A percentile compares a stretch with the other conserved stretches of the same genome.
phyloP scores from a whole-genome alignment of 2,888 invertebrate genomes.

The Lithophane socia region DNA sequence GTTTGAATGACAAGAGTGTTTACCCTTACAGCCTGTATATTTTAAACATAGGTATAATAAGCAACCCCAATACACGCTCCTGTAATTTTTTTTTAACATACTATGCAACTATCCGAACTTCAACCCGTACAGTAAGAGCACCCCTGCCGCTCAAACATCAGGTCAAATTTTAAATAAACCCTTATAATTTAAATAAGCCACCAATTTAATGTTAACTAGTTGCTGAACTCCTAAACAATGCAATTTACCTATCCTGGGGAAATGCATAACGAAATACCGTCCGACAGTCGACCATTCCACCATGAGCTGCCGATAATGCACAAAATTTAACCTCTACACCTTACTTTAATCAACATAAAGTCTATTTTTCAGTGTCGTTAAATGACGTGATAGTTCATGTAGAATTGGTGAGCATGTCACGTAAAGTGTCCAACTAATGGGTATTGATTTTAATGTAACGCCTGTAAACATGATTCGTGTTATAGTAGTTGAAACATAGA shows the following conservation, averaged over 20 bases:
- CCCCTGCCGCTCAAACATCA: constrained; percentile 29
- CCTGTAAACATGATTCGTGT: constrained; percentile 54
- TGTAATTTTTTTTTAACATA: background rate
- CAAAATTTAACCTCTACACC: background rate
- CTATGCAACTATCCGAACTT: constrained; percentile 23
- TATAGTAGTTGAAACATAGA: constrained; percentile 27
- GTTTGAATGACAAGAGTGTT: too few species aligned
- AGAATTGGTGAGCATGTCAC: constrained; percentile 47
- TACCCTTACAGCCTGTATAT: too few species aligned
- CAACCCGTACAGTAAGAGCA: constrained; percentile 12
- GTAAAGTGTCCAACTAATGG: constrained; percentile 69
- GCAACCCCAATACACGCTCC: background rate
- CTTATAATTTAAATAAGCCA: constrained; percentile 49
- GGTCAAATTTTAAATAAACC: constrained; percentile 51
- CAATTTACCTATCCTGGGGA: constrained; percentile 67
- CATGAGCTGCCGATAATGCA: constrained; percentile 30
- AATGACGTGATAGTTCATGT: constrained; percentile 35
- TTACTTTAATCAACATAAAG: background rate
- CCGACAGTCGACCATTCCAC: constrained; percentile 44
- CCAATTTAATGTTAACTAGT: constrained; percentile 61
- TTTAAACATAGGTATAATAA: background rate
- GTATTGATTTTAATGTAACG: constrained; percentile 66
- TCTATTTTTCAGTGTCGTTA: constrained; percentile 1
- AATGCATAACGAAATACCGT: constrained; percentile 66
- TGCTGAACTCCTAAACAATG: constrained; percentile 69